These are phyloP conservation scores for Cyrtonyx montezumae DNA, from an alignment of 2,113 vertebrate species.

Conservation along the genomic window DNA sequence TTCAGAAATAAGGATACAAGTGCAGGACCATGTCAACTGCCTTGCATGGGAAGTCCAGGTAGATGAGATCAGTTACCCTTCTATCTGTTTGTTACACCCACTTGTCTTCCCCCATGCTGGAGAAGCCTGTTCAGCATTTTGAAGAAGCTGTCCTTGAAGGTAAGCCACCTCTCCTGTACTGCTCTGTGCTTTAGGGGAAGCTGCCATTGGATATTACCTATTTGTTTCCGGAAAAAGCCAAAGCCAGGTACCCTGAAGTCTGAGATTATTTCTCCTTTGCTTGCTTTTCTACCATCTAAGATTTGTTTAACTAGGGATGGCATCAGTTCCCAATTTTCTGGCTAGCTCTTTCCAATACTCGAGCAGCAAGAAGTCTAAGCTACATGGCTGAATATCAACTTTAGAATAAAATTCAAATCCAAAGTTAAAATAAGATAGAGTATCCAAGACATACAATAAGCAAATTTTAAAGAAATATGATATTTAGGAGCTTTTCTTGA, in stretches of 20 bases:
- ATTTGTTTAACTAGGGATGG: not conserved
- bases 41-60: too few species aligned
- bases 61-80: too few species aligned
- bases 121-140: not conserved
- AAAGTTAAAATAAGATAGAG: not conserved
- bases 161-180: not conserved
- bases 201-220: not conserved
- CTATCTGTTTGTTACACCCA: not conserved
- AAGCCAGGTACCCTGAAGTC: not conserved
- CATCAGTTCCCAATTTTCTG: not conserved
- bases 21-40: too few species aligned
- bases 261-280: not conserved
- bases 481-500: slow-evolving; percentile 18
- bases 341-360: not conserved
- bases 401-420: not conserved
- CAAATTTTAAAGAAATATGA: not conserved
- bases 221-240: not conserved
- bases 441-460: not conserved
- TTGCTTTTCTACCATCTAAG: not conserved
- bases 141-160: not conserved
- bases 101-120: not conserved
- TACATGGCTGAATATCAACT: not conserved
- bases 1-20: not conserved
- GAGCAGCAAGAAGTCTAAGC: not conserved
- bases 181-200: not conserved